Evolutionary conservation across 2,113 vertebrate genomes (phyloP).

Genomic region (Chlamydotis undulata): DNA sequence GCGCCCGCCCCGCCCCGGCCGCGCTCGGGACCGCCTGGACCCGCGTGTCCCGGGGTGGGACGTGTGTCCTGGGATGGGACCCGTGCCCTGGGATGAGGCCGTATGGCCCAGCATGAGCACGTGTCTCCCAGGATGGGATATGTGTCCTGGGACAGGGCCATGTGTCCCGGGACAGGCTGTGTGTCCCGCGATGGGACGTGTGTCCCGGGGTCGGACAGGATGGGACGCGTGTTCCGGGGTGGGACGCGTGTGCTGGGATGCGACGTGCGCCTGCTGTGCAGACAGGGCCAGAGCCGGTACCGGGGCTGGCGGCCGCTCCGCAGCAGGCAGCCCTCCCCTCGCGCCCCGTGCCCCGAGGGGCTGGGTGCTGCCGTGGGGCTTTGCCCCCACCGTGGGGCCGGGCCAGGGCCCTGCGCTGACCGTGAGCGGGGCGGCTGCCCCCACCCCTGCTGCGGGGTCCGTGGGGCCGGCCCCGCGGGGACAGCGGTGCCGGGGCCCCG

Average conservation of each 20-base stretch:
- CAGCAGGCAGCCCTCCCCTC: not conserved
- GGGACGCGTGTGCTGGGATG: not conserved
- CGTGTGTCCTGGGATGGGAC: fast-evolving
- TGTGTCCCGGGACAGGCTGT: not conserved
- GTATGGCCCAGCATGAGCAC: not conserved
- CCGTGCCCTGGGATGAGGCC: not conserved
- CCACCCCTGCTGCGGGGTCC: not conserved
- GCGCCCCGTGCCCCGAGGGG: not conserved
- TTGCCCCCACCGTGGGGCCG: not conserved
- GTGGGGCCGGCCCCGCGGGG: too few relatives aligned
- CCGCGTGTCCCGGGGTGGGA: too few relatives aligned
- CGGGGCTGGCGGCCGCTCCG: fast-evolving
- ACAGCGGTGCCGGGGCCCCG: not conserved
- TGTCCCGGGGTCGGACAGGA: too few relatives aligned
- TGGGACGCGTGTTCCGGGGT: fast-evolving
- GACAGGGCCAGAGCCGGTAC: not conserved
- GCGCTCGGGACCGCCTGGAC: not conserved
- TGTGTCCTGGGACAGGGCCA: not conserved
- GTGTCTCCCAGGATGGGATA: fast-evolving
- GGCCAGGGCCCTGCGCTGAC: not conserved
- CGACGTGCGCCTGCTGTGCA: not conserved
- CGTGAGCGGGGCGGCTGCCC: not conserved
- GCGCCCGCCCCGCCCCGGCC: not conserved
- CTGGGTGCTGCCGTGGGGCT: not conserved
- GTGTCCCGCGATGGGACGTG: not conserved